phyloP scores from a whole-genome alignment of 2,113 vertebrate genomes.

The human region DNA sequence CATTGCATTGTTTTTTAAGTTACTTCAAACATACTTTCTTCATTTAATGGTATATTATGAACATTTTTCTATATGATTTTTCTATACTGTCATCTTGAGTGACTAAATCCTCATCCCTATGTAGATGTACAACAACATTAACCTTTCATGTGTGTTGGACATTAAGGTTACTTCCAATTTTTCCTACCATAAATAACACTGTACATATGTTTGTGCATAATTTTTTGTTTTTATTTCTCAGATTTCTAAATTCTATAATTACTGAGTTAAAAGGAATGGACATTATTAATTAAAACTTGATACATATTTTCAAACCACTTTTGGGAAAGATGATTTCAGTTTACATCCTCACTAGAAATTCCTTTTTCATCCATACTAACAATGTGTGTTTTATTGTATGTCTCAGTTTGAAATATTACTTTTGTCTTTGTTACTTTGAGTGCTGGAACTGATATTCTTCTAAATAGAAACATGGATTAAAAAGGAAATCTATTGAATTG shows the following conservation, averaged over 20 bases:
- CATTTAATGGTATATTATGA: slow-evolving; percentile 16
- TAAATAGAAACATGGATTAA: neutral
- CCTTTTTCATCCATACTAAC: neutral
- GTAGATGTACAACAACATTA: neutral
- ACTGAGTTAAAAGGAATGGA: slow-evolving; percentile 25
- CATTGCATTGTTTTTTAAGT: neutral
- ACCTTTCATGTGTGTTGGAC: slow-evolving; percentile 19
- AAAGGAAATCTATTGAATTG: slow-evolving; percentile 38
- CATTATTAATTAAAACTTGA: slow-evolving; percentile 51
- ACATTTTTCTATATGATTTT: neutral
- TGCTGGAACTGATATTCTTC: neutral
- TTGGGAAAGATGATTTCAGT: slow-evolving; percentile 44
- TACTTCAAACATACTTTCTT: slow-evolving; percentile 50
- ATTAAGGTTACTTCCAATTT: neutral
- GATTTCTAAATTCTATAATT: neutral
- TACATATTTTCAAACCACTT: slow-evolving; percentile 21
- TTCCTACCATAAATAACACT: slow-evolving; percentile 28
- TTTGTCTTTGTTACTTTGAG: slow-evolving; percentile 49
- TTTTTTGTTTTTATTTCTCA: slow-evolving; percentile 2
- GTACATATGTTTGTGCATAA: neutral
- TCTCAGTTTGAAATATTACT: slow-evolving; percentile 32
- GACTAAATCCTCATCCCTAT: neutral
- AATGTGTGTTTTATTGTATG: neutral
- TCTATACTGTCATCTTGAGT: slow-evolving; percentile 29
- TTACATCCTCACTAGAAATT: slow-evolving; percentile 18